These are phyloP conservation scores for Selenia dentaria DNA, from an alignment of 2,888 invertebrate species.

Conservation along the genomic window DNA sequence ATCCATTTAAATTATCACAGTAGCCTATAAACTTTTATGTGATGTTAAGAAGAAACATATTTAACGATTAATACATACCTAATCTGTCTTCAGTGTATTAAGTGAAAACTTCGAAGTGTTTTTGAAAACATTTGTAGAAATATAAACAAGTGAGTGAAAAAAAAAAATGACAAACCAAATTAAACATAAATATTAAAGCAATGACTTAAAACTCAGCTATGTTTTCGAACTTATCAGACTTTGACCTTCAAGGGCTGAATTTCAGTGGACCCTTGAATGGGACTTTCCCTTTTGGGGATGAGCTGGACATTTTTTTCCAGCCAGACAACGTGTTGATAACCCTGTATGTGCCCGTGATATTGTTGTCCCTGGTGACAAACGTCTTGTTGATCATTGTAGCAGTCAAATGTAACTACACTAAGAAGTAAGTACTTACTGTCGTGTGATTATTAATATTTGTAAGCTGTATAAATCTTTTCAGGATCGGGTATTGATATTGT, in stretches of 20 bases:
- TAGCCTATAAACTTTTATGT: too few relatives aligned
- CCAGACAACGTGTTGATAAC: slow-evolving; percentile 82
- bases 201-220: slow-evolving; percentile 31
- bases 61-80: too few relatives aligned
- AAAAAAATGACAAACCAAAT: too few relatives aligned
- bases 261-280: slow-evolving; percentile 26
- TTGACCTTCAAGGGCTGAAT: slow-evolving; percentile 29
- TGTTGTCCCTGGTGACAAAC: slow-evolving; percentile 86
- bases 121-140: too few relatives aligned
- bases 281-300: slow-evolving; percentile 45
- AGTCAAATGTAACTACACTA: slow-evolving; percentile 87
- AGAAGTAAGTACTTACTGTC: slow-evolving; percentile 86
- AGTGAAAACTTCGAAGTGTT: too few relatives aligned
- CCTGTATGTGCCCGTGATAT: slow-evolving; percentile 86
- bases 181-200: neutral
- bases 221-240: slow-evolving; percentile 38
- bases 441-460: too few relatives aligned
- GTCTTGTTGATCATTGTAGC: slow-evolving; percentile 88
- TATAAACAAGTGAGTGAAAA: too few relatives aligned
- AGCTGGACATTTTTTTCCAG: slow-evolving; percentile 70
- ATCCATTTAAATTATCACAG: too few relatives aligned
- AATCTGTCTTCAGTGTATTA: too few relatives aligned
- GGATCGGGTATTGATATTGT: too few relatives aligned
- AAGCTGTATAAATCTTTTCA: too few relatives aligned
- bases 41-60: too few relatives aligned